Conservation (phyloP, 2,797 vertebrate genomes). For the Tamandua tetradactyla region DNA sequence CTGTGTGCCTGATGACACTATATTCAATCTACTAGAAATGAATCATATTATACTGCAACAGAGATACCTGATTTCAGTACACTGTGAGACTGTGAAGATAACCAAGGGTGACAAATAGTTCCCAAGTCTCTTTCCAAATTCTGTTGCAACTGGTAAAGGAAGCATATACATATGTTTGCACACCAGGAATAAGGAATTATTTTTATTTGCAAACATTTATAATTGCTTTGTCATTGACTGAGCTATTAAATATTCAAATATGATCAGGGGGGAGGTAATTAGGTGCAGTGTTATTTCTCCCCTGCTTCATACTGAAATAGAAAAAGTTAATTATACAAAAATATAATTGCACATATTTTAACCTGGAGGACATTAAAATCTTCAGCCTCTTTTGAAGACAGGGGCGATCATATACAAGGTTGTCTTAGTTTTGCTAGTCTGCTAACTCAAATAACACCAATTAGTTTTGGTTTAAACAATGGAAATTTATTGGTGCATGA, state of each 20-base stretch:
- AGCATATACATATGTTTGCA: slow-evolving; percentile 73
- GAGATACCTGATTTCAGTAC: slow-evolving; percentile 40
- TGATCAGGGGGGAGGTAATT: slow-evolving; percentile 75
- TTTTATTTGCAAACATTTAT: slow-evolving; percentile 73
- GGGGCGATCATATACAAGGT: no score
- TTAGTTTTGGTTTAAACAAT: no score
- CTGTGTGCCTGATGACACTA: slow-evolving; percentile 39
- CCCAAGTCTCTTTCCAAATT: slow-evolving; percentile 65
- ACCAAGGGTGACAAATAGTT: slow-evolving; percentile 57
- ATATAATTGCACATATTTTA: slow-evolving; percentile 48
- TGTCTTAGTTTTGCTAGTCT: no score
- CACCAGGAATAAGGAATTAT: slow-evolving; percentile 71
- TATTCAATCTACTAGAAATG: slow-evolving; percentile 40
- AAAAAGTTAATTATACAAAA: slow-evolving; percentile 60
- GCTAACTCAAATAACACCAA: no score
- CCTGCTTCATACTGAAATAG: slow-evolving; percentile 60
- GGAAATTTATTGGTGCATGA: no score
- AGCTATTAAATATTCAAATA: slow-evolving; percentile 67
- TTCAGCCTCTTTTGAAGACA: not conserved
- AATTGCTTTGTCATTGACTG: slow-evolving; percentile 73
- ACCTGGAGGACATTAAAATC: not conserved
- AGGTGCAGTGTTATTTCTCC: slow-evolving; percentile 69
- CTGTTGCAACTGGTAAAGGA: slow-evolving; percentile 50
- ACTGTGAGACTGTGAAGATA: slow-evolving; percentile 51
- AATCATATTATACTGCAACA: slow-evolving; percentile 3